These are phyloP conservation scores for Gobionotothen gibberifrons DNA, from an alignment of 2,797 vertebrate genomes.

Conservation along the genomic window DNA sequence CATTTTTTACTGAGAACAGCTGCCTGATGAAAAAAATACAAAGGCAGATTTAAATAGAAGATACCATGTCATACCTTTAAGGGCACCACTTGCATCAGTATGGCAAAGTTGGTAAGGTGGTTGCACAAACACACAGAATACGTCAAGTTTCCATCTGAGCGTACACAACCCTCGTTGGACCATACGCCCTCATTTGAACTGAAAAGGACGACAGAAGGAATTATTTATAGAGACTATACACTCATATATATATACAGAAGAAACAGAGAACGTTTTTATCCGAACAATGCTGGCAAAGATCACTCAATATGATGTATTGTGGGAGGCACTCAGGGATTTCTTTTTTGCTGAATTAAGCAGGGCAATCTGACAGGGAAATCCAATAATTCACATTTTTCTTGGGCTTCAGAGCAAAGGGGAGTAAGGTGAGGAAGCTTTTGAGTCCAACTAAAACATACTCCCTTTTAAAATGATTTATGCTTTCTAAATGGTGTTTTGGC, in stretches of 20 bases:
- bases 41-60: neutral
- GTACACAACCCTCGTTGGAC: conserved; percentile 92
- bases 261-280: conserved; percentile 21
- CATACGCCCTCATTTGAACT: conserved; percentile 91
- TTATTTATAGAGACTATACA: conserved; percentile 15
- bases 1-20: too few species aligned
- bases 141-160: conserved; percentile 87
- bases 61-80: conserved; percentile 86
- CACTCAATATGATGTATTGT: conserved; percentile 25
- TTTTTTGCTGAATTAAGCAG: conserved; percentile 34
- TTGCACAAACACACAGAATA: conserved; percentile 93
- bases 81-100: conserved; percentile 98
- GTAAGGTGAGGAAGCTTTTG: conserved; percentile 50
- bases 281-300: conserved; percentile 36
- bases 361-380: conserved; percentile 53
- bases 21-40: neutral
- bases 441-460: conserved; percentile 73
- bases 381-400: conserved; percentile 67
- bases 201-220: conserved; percentile 41
- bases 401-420: conserved; percentile 57
- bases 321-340: conserved; percentile 38
- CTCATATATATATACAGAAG: conserved; percentile 1
- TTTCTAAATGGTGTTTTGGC: conserved; percentile 60
- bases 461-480: conserved; percentile 69
- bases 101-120: conserved; percentile 98